phyloP scores from a whole-genome alignment of 2,113 vertebrate genomes.

The Opisthocomus hoazin region DNA sequence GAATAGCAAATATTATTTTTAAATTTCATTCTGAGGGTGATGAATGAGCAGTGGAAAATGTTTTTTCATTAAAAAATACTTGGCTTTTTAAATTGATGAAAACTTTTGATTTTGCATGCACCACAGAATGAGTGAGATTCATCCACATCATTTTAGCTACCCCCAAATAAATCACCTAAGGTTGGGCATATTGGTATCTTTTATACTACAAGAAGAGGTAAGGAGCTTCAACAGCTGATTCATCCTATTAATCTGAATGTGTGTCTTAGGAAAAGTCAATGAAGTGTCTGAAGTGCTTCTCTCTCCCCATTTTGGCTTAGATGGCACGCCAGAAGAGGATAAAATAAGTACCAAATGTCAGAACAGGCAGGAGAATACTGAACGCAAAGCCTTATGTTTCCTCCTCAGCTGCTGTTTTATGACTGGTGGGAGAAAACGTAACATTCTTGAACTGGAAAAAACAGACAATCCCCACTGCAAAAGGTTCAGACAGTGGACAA shows the following conservation, averaged over 20 bases:
- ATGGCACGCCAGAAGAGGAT: neutral
- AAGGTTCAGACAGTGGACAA: neutral
- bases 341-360: neutral
- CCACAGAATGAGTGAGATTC: neutral
- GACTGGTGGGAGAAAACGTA: neutral
- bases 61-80: neutral
- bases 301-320: neutral
- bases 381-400: fast-evolving
- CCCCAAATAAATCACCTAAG: neutral
- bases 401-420: neutral
- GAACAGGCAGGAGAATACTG: neutral
- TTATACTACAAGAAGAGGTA: neutral
- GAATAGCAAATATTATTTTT: neutral
- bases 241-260: neutral
- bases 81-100: neutral
- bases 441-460: neutral
- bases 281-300: neutral
- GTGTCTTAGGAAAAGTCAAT: neutral
- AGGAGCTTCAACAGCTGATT: neutral
- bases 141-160: neutral
- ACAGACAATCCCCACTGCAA: neutral
- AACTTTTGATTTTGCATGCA: neutral
- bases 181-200: neutral
- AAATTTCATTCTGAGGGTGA: neutral
- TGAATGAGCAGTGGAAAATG: neutral